phyloP scores from a whole-genome alignment of 1,140 invertebrate species.

The Periplaneta americana region DNA sequence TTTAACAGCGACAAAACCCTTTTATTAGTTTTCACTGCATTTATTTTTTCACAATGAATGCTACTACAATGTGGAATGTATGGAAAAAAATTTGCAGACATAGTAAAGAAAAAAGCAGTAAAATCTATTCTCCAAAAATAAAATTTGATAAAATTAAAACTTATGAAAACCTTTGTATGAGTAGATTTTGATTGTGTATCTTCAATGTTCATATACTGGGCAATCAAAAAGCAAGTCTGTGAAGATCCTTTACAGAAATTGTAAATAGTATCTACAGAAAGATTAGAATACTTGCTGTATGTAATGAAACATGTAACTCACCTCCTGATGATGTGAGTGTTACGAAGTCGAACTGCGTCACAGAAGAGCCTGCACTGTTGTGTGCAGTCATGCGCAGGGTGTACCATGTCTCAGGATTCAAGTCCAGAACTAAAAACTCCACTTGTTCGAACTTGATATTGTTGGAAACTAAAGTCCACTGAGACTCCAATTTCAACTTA shows the following conservation, averaged over 20 bases:
- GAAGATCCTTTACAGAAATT: neutral
- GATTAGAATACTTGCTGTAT: neutral
- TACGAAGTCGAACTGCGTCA: slow-evolving; percentile 30
- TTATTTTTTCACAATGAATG: no score
- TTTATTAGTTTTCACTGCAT: no score
- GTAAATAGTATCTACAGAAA: neutral
- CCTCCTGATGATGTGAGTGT: slow-evolving; percentile 39
- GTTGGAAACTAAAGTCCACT: slow-evolving; percentile 23
- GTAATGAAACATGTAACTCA: slow-evolving; percentile 23
- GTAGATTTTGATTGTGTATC: no score
- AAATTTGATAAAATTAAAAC: no score
- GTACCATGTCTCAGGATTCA: slow-evolving; percentile 37
- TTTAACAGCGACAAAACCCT: no score
- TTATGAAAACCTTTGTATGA: no score
- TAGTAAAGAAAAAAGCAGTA: no score
- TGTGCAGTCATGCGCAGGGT: slow-evolving; percentile 39
- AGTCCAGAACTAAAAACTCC: slow-evolving; percentile 32
- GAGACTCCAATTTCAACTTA: slow-evolving; percentile 9
- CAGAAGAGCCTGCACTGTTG: slow-evolving; percentile 36
- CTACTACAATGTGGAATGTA: no score
- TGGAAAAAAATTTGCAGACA: no score
- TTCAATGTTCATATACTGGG: no score
- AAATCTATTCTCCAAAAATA: no score
- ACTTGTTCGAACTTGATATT: slow-evolving; percentile 29
- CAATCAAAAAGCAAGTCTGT: no score